phyloP scores from a whole-genome alignment of 2,797 vertebrate genomes.

The Diplodus sargus region DNA sequence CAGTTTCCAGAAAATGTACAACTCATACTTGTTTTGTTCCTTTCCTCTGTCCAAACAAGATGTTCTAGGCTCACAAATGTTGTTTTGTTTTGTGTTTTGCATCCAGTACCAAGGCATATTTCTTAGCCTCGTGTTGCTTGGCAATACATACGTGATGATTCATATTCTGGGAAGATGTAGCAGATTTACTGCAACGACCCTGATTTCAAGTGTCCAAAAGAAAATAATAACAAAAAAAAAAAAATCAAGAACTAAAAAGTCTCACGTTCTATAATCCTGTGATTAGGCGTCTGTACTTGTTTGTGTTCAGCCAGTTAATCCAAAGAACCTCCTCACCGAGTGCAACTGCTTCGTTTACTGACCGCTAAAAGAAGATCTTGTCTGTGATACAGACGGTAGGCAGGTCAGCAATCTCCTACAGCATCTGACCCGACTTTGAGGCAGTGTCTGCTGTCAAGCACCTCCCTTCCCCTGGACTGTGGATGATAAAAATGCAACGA shows the following conservation, averaged over 20 bases:
- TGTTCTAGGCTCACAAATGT: conserved; percentile 32
- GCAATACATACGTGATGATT: conserved; percentile 52
- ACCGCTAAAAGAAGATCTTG: conserved; percentile 32
- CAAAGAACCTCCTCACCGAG: conserved; percentile 21
- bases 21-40: conserved; percentile 17
- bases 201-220: conserved; percentile 51
- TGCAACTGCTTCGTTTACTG: conserved; percentile 36
- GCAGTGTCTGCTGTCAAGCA: conserved; percentile 55
- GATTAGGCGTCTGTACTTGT: conserved; percentile 37
- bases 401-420: conserved; percentile 35
- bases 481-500: conserved; percentile 20
- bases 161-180: conserved; percentile 48
- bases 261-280: conserved; percentile 37
- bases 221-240: conserved; percentile 14
- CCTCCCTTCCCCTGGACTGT: conserved; percentile 51
- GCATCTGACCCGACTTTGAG: conserved; percentile 48
- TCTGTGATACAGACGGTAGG: conserved; percentile 19
- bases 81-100: conserved; percentile 37
- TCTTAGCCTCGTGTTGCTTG: conserved; percentile 44
- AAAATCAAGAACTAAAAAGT: conserved; percentile 9
- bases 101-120: conserved; percentile 43
- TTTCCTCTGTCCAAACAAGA: conserved; percentile 29
- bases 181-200: conserved; percentile 58
- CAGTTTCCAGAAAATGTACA: conserved; percentile 7
- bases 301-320: conserved; percentile 45